Evolutionary conservation across 1,140 invertebrate species (phyloP), one percentile per base, ranked within the genome.

Genomic region (Meloidogyne chitwoodi): DNA sequence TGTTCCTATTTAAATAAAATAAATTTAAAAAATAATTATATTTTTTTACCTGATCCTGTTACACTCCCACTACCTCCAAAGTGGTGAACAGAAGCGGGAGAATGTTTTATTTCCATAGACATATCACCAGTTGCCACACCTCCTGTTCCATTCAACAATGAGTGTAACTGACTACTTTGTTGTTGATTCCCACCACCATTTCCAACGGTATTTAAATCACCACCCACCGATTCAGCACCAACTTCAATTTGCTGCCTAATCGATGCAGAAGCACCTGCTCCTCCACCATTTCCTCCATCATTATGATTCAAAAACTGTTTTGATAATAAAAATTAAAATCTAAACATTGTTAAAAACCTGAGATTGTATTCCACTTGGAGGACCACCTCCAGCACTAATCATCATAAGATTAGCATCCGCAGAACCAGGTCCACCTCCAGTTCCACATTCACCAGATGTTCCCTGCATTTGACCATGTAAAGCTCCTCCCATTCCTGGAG

Each of bases 31-130:
- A 56, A 6, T n/a, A 14, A 56, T 14, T 12, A 2, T 41, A 56
- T n/a, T n/a, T 5, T 19, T 63, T 16, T 67, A 34, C 68, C 65
- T 5, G 22, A 16, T 44, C 31, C 67, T 11, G 29, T 16, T 6
- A 41, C 38, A 34, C n/a, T 74, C 24, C 76, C 76, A 44, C 68
- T 26, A 31, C 70, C 31, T 19, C 19, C 48, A 56, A 56, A 56
- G n/a, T 56, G 64, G 19, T 77, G 29, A 67, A 78, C 61, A n/a
- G 72, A 74, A 16, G 77, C 65, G 19, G 77, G 77, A n/a, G 77
- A 78, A 19, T 78, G 77, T 61, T 78, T 78, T 75, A 78, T 78
- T 34, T 78, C 77, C 77, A 74, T 79, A 27, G 38, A 41, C 29
- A 29, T 44, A 26, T 48, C 71, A 26, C 44, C 72, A 27, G 12